Evolutionary conservation across 2,113 vertebrate genomes (phyloP).

Genomic region (Pterocles orientalis): DNA sequence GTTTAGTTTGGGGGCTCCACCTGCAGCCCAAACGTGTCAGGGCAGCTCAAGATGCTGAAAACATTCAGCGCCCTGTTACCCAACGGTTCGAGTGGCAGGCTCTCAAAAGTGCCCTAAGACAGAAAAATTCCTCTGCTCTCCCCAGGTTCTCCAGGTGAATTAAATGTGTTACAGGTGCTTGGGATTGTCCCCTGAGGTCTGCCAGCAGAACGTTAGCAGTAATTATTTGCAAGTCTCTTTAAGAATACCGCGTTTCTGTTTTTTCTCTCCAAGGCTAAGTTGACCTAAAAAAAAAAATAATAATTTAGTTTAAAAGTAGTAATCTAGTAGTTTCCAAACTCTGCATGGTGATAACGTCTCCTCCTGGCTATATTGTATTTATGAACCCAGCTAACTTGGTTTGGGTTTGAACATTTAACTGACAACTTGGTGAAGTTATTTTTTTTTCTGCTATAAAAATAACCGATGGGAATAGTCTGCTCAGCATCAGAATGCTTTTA

Average conservation of each 20-base stretch:
- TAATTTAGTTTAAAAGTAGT: neutral
- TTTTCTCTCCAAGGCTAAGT: neutral
- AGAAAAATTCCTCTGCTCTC: neutral
- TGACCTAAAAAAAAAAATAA: neutral
- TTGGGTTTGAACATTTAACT: neutral
- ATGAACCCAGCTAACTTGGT: neutral
- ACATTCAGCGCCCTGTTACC: neutral
- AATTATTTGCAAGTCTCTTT: neutral
- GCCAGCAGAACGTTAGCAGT: neutral
- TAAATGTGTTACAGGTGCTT: neutral
- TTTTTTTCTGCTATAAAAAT: neutral
- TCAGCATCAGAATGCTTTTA: neutral
- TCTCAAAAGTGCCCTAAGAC: accelerated
- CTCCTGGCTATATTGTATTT: neutral
- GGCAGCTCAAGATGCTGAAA: neutral
- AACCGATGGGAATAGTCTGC: neutral
- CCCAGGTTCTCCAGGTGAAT: neutral
- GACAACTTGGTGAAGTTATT: neutral
- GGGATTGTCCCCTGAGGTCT: neutral
- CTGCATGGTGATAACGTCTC: neutral
- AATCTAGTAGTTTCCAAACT: neutral
- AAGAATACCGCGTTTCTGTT: neutral
- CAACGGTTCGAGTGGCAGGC: accelerated
- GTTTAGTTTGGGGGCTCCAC: neutral
- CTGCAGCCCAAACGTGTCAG: neutral